Conservation (phyloP, 2,113 vertebrate species). For the Puffinus mauretanicus region DNA sequence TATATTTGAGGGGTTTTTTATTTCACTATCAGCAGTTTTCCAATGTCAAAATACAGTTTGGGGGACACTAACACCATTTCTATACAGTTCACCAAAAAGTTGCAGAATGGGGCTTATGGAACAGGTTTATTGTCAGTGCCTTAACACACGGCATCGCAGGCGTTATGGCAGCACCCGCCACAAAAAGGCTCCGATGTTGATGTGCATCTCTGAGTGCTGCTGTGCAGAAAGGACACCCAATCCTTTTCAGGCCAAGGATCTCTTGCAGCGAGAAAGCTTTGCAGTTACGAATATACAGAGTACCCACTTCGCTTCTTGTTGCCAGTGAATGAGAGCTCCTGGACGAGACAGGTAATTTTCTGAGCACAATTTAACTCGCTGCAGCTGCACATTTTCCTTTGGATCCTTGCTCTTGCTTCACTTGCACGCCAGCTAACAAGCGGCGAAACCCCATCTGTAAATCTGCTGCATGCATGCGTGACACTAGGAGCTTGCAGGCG, state of each 20-base stretch:
- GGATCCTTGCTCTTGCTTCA: neutral
- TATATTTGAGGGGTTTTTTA: neutral
- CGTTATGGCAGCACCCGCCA: neutral
- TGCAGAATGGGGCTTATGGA: neutral
- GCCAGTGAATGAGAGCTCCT: neutral
- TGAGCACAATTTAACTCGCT: neutral
- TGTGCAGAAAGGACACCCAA: neutral
- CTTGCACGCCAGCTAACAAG: neutral
- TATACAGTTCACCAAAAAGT: fast-evolving
- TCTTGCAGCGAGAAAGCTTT: neutral
- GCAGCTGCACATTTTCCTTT: neutral
- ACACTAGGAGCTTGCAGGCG: neutral
- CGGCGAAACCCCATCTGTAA: neutral
- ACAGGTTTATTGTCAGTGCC: fast-evolving
- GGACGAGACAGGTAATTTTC: neutral
- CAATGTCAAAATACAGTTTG: no score
- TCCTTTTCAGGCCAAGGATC: neutral
- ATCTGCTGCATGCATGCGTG: neutral
- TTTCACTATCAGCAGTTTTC: neutral
- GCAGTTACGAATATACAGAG: neutral
- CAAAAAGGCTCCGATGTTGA: neutral
- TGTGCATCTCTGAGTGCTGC: neutral
- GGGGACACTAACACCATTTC: no score
- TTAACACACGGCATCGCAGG: fast-evolving
- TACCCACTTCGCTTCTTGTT: neutral